phyloP scores from a whole-genome alignment of 2,888 invertebrate species.

The Camptogramma bilineatum region DNA sequence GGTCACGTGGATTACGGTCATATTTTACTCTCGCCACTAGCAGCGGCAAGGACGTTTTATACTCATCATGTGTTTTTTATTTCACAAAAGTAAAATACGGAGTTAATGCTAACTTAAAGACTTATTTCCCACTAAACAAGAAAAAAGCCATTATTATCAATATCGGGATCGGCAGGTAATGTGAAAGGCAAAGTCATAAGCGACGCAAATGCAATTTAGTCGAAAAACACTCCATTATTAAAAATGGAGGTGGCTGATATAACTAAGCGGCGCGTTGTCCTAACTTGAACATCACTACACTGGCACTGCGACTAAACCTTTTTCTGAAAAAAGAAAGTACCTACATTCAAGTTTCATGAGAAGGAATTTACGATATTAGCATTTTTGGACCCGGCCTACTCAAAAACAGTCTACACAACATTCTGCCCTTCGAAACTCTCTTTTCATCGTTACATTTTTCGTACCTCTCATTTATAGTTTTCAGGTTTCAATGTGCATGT shows the following conservation, averaged over 20 bases:
- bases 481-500: neutral
- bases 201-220: no score
- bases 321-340: no score
- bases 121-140: no score
- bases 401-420: neutral
- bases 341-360: no score
- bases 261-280: neutral
- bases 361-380: no score
- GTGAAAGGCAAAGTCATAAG: no score
- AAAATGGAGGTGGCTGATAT: neutral
- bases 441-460: no score
- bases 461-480: neutral
- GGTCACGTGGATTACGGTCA: slow-evolving; percentile 8
- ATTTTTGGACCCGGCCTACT: no score
- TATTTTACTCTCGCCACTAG: neutral
- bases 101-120: no score
- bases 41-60: neutral
- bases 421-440: no score
- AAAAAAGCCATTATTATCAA: no score
- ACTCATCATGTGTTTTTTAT: neutral
- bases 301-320: neutral
- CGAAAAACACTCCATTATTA: neutral
- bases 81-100: neutral
- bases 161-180: no score
- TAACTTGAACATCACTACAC: neutral